Percentiles rank a stretch among this genome's conserved stretches.
These are phyloP conservation scores for Lucilia cuprina DNA, from an alignment of 1,140 invertebrate species.

Conservation along the genomic window DNA sequence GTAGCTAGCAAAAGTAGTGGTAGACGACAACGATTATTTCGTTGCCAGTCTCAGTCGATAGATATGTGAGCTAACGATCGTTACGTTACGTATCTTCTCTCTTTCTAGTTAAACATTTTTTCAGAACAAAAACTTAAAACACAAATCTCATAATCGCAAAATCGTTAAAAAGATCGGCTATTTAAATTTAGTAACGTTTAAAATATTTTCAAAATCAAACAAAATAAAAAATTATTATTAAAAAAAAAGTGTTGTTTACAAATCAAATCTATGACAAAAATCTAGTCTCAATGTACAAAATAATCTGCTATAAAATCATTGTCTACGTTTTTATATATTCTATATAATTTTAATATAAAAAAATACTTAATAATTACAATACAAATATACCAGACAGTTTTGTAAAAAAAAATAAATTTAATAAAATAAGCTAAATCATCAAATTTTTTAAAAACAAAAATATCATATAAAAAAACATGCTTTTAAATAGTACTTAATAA, in stretches of 20 bases:
- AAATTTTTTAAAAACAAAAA: background rate
- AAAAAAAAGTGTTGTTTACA: background rate
- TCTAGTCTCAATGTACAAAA: background rate
- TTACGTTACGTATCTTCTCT: slow-evolving; percentile 26
- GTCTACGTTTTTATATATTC: background rate
- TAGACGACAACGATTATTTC: slow-evolving; percentile 25
- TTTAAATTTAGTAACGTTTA: background rate
- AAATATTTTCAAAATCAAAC: background rate
- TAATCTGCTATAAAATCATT: background rate
- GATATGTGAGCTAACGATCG: slow-evolving; percentile 40
- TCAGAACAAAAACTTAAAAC: background rate
- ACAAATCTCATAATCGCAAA: background rate
- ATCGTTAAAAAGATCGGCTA: background rate
- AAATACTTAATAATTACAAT: background rate
- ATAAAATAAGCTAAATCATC: background rate
- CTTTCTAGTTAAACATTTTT: background rate
- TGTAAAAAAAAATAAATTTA: no score
- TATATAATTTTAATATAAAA: background rate
- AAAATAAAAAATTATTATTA: background rate
- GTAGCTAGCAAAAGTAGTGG: slow-evolving; percentile 28
- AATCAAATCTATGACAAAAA: background rate
- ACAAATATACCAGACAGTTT: background rate
- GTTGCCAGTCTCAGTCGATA: slow-evolving; percentile 37
- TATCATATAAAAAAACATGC: background rate
- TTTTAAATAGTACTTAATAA: background rate